Conservation (phyloP, 1,140 invertebrate species). For the Neuroterus valhalla region DNA sequence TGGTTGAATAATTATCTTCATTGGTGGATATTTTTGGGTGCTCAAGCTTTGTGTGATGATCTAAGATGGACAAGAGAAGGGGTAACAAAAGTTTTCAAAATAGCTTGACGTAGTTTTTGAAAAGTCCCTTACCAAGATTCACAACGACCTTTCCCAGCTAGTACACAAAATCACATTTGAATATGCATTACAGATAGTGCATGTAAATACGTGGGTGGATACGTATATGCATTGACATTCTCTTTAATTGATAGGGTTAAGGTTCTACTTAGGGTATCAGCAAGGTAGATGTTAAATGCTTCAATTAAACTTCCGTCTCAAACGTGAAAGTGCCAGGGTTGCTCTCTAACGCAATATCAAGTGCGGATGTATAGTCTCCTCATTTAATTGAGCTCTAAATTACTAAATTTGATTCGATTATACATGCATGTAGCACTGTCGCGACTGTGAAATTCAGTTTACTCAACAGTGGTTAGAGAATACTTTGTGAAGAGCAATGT, state of each 20-base stretch:
- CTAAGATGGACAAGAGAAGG: too few relatives aligned
- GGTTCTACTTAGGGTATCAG: constrained; percentile 10
- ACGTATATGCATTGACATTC: neutral
- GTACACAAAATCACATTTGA: neutral
- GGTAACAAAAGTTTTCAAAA: too few relatives aligned
- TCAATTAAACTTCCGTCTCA: constrained; percentile 20
- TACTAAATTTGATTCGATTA: constrained; percentile 19
- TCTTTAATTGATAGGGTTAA: constrained; percentile 9
- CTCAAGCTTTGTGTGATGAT: too few relatives aligned
- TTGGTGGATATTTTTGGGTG: too few relatives aligned
- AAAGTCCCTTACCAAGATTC: too few relatives aligned
- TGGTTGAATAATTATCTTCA: too few relatives aligned
- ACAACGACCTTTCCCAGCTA: too few relatives aligned
- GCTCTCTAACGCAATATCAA: constrained; percentile 7
- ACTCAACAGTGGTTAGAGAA: neutral
- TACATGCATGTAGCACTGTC: neutral
- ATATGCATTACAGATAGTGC: neutral
- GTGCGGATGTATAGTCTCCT: neutral
- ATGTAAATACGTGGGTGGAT: neutral
- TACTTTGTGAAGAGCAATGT: constrained; percentile 1
- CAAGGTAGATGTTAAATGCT: constrained; percentile 19
- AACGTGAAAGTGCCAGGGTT: constrained; percentile 22
- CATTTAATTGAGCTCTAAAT: constrained; percentile 1
- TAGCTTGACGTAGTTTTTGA: too few relatives aligned
- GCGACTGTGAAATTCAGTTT: neutral